Conservation (phyloP, 2,797 vertebrate species). For the Carcharodon carcharias region DNA sequence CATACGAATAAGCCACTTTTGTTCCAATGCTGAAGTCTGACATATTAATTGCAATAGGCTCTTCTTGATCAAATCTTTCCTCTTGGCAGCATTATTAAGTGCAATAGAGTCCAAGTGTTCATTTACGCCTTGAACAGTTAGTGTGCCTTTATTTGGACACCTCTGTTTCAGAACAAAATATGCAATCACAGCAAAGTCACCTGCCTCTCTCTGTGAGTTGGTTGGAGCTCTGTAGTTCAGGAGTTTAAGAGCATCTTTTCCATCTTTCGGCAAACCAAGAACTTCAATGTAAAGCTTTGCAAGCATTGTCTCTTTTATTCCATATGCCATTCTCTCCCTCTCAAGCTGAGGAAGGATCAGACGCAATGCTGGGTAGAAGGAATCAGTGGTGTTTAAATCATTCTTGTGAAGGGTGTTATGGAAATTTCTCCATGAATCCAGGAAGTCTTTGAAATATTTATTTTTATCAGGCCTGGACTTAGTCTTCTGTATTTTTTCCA, state of each 20-base stretch:
- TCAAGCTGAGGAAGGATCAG: constrained; percentile 85
- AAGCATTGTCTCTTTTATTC: constrained; percentile 94
- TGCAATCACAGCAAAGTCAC: constrained; percentile 84
- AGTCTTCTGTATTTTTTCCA: constrained; percentile 84
- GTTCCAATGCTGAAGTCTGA: constrained; percentile 85
- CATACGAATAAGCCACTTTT: constrained; percentile 97
- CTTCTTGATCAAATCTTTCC: constrained; percentile 78
- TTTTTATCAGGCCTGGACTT: constrained; percentile 78
- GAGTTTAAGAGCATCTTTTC: constrained; percentile 82
- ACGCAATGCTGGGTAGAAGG: constrained; percentile 90
- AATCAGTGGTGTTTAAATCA: constrained; percentile 69
- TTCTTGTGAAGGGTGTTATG: constrained; percentile 80
- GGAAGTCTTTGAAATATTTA: constrained; percentile 72
- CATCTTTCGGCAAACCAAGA: constrained; percentile 78
- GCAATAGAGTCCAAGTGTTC: constrained; percentile 80
- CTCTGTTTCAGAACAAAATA: constrained; percentile 91
- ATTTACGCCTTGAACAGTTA: constrained; percentile 82
- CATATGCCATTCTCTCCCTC: constrained; percentile 89
- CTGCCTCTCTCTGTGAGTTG: constrained; percentile 71
- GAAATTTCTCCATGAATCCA: constrained; percentile 86
- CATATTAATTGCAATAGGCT: constrained; percentile 81
- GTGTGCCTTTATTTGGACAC: constrained; percentile 68
- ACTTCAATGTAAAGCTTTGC: constrained; percentile 91
- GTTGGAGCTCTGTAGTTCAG: constrained; percentile 82
- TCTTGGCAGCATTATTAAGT: constrained; percentile 69